These are phyloP conservation scores for Tinea semifulvella DNA, from an alignment of 2,888 invertebrate species.

Conservation along the genomic window DNA sequence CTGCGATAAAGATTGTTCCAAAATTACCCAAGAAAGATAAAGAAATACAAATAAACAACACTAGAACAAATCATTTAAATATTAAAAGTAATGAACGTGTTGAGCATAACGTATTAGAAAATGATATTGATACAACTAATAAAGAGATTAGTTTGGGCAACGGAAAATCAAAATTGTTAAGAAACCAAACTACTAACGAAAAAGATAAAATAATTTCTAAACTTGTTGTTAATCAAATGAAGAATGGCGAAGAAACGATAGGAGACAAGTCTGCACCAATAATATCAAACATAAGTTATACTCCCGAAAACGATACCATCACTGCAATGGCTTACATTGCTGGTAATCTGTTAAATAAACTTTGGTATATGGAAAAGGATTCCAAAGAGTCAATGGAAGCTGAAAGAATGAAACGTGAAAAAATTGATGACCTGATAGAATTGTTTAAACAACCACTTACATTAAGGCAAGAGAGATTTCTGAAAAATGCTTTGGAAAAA, in stretches of 20 bases:
- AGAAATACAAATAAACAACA: neutral
- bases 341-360: conserved; percentile 49
- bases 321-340: conserved; percentile 56
- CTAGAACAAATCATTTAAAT: neutral
- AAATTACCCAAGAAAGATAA: neutral
- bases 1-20: conserved; percentile 27
- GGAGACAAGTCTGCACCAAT: conserved; percentile 37
- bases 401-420: conserved; percentile 44
- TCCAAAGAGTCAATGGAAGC: conserved; percentile 36
- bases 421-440: conserved; percentile 44
- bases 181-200: conserved; percentile 30
- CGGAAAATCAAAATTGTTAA: too few relatives aligned
- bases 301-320: conserved; percentile 52
- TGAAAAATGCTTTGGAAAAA: conserved; percentile 44
- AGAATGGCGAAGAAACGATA: conserved; percentile 39
- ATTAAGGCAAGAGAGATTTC: conserved; percentile 43
- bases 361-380: conserved; percentile 54
- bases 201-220: conserved; percentile 47
- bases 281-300: conserved; percentile 52
- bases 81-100: neutral
- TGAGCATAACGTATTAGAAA: neutral
- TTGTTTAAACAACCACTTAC: conserved; percentile 52
- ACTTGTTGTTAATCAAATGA: conserved; percentile 47
- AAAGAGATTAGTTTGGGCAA: conserved; percentile 17
- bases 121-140: neutral